These are phyloP conservation scores for Syngnathus rostellatus DNA, from an alignment of 2,797 vertebrate species.

Conservation along the genomic window DNA sequence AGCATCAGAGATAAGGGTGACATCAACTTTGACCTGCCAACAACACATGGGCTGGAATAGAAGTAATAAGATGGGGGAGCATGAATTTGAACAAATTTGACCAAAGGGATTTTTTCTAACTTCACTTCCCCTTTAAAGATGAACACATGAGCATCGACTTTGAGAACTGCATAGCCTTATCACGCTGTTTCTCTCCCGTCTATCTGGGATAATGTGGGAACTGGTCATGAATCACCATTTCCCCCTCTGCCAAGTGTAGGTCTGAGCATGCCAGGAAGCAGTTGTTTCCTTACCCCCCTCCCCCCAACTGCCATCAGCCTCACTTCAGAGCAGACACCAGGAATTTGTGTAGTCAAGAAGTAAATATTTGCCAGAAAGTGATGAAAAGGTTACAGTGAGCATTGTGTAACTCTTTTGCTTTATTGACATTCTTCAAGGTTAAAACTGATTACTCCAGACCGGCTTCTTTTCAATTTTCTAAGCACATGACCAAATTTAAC, in stretches of 20 bases:
- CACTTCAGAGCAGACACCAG: conserved; percentile 19
- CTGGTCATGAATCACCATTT: neutral
- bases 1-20: conserved; percentile 48
- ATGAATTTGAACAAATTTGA: too few relatives aligned
- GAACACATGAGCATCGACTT: neutral
- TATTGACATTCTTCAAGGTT: conserved; percentile 34
- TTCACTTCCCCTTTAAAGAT: neutral
- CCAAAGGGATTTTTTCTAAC: too few relatives aligned
- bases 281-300: conserved; percentile 52
- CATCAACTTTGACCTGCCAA: conserved; percentile 53
- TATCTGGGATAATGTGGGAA: neutral
- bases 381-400: conserved; percentile 34
- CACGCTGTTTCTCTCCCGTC: neutral
- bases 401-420: conserved; percentile 6
- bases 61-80: neutral
- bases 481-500: conserved; percentile 11
- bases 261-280: conserved; percentile 49
- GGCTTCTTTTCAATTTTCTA: neutral
- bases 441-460: conserved; percentile 17
- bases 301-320: conserved; percentile 32
- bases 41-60: conserved; percentile 33
- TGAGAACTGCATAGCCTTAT: neutral
- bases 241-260: neutral
- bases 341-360: conserved; percentile 28
- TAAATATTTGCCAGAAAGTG: conserved; percentile 35